Base-by-base conservation (phyloP, 2,797 vertebrate genomes). In the Neopelma chrysocephalum region DNA sequence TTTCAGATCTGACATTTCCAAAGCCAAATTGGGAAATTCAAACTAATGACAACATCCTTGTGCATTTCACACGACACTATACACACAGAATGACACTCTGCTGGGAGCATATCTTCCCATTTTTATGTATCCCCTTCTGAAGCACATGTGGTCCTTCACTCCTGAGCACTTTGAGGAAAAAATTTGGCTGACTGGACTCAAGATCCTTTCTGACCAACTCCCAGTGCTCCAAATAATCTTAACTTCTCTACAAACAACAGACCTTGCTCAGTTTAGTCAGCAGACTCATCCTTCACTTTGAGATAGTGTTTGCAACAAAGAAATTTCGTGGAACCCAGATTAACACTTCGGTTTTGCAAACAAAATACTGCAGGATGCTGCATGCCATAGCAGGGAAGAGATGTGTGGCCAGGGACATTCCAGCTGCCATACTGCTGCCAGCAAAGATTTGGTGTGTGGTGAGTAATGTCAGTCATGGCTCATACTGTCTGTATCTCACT, bases 301-400 rank as follows among this genome's bases (percentile, higher is more conserved):
- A 97, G 95, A 96, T 97, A 97, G 96, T 58, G 57, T 72, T 87
- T 89, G 86, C 72, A 91, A 97, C 11, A 25, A 95, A 91, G 64
- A 96, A 77, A 89, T 92, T 75, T 79, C 20, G 17, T 16, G 23
- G 66, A 94, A 60, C 75, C 65, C 11, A 69, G 22, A 56, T 27
- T 36, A 76, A 86, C 19, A 8, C 47, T 38, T 56, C 15, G 0
- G 4, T 58, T 83, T 80, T 40, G 56, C 42, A 92, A 84, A 79
- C 4, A n/a, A 90, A 92, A 83, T 32, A 26, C 22, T 4, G 13
- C 31, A 32, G n/a, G 50, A 50, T 77, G 61, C 38, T 31, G 31
- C 1, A 15, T 83, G 65, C 76, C 86, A 84, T 62, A 68, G 32
- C 51, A 64, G 54, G 51, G 42, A 83, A 81, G 53, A 18, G 42